Base-by-base conservation (phyloP, 2,113 vertebrate genomes). In the Xiphias gladius region DNA sequence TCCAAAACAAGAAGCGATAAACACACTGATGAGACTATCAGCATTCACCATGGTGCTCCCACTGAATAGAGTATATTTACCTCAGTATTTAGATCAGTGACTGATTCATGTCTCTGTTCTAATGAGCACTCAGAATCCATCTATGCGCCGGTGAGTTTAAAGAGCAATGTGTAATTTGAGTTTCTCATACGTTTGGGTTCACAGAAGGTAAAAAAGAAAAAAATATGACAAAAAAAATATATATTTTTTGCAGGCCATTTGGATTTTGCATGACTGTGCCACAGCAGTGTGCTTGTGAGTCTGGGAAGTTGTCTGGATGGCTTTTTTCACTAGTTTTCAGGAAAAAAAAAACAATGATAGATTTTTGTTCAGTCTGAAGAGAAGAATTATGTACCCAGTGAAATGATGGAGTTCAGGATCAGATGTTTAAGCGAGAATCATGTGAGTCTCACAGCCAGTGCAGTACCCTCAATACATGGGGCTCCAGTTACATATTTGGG, bases 61-160 rank as follows among this genome's bases (percentile, higher is more conserved):
- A 52, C 16, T 30, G 2, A 41, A 61, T n/a, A 39, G 41, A 43
- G 41, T 43, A 12, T 22, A 48, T 57, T 19, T 30, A 19, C 16
- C 20, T 16, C 14, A 57, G 35, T 41, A 54, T 67, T 22, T 46
- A 19, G 4, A 26, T 67, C 63, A n/a, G 39, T 22, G 19, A 79
- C 2, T 30, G 39, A 61, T 69, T 61, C 30, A 26, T 28, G 55
- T 10, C 17, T 37, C 35, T 63, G 30, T 22, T 50, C 39, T 48
- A 37, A 52, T 71, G 19, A 67, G 28, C 24, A 43, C n/a, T 55
- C 26, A 46, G 39, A 54, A 41, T 70, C 32, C 10, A 64, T 72
- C 59, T 35, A 32, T 67, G 64, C 10, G 5, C 24, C 17, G 43
- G 11, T 46, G 16, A 46, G 54, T 30, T 41, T 57, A 43, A 58